Percentiles rank a stretch among this genome's conserved stretches.
Evolutionary conservation across 2,888 invertebrate species (phyloP).

Genomic region (Trileptium ribeirensis): DNA sequence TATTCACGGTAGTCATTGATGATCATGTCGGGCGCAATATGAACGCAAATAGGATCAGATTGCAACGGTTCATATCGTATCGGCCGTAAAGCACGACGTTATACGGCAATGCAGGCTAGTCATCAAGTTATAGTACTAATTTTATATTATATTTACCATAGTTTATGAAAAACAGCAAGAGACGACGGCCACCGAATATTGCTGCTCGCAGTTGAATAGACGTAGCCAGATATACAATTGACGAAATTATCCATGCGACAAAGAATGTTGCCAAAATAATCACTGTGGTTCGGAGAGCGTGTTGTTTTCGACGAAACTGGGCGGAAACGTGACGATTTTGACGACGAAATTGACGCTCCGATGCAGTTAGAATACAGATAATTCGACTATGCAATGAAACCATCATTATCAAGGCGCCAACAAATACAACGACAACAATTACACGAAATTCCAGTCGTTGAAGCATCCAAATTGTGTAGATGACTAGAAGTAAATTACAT

Average conservation of each 20-base stretch:
- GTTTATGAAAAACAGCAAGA: not conserved
- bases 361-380: not conserved
- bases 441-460: not conserved
- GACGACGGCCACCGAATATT: not conserved
- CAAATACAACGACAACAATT: not conserved
- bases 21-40: no score
- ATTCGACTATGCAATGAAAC: not conserved
- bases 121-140: no score
- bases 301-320: not conserved
- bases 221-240: not conserved
- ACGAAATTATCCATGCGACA: not conserved
- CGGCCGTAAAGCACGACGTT: no score
- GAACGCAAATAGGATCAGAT: no score
- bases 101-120: no score
- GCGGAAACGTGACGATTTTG: not conserved
- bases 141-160: not conserved
- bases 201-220: not conserved
- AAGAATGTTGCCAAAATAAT: not conserved
- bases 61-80: no score
- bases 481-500: no score
- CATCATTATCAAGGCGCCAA: not conserved
- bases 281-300: not conserved
- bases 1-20: no score
- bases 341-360: not conserved
- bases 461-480: not conserved